These are phyloP conservation scores for Cebus imitator DNA, from an alignment of 2,113 vertebrate genomes.

Conservation along the genomic window DNA sequence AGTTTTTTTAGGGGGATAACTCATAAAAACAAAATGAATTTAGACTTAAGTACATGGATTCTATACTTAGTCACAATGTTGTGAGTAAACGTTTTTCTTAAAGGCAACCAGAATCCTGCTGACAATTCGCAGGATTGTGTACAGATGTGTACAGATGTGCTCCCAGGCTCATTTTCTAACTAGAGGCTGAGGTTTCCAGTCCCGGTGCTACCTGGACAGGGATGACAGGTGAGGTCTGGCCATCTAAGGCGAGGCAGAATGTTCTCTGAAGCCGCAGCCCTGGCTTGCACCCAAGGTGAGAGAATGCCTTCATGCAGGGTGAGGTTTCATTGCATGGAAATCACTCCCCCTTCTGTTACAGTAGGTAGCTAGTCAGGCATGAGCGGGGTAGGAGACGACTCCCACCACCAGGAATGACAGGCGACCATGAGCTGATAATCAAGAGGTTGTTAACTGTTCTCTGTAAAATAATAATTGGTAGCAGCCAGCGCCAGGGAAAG, in stretches of 20 bases:
- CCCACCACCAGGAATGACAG: too few species aligned
- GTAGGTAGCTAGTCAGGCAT: too few species aligned
- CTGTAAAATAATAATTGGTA: too few species aligned
- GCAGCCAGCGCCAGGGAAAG: too few species aligned
- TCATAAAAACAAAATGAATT: background rate
- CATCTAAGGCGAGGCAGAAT: background rate
- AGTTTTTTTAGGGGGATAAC: background rate
- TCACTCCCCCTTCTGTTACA: background rate
- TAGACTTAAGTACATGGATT: background rate
- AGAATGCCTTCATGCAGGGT: background rate
- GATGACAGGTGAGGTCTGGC: background rate
- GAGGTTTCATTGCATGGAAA: background rate
- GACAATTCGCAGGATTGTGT: too few species aligned
- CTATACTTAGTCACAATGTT: background rate
- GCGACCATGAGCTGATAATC: too few species aligned
- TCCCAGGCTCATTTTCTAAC: background rate
- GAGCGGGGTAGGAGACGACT: too few species aligned
- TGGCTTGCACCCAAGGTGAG: background rate
- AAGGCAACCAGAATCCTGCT: background rate
- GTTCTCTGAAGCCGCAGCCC: background rate
- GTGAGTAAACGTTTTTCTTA: rapidly evolving
- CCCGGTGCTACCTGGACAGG: background rate
- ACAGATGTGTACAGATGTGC: rapidly evolving
- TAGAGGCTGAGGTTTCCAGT: background rate
- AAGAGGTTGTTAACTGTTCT: too few species aligned